Base-by-base conservation (phyloP, 1,140 invertebrate genomes). In the Asbolus verrucosus region DNA sequence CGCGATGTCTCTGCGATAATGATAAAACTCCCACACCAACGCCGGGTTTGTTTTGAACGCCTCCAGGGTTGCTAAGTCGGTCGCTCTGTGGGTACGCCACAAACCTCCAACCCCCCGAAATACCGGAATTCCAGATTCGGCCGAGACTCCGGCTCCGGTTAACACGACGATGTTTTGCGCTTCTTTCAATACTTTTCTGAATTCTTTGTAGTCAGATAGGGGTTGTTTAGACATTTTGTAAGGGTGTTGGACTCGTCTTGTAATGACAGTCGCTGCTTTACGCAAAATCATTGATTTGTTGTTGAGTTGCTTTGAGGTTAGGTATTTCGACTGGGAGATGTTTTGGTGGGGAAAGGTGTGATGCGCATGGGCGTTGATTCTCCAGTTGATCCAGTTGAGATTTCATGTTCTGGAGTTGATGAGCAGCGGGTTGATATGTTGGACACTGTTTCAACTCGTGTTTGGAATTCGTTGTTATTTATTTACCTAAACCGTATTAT, bases 111-210 rank as follows among this genome's bases (percentile, higher is more conserved):
- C 83, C 41, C 92, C 92, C 66, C 92, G 81, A 80, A 94, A 94
- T 19, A 92, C 93, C 38, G 92, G 92, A 30, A 94, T 88, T 13
- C 93, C 93, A 74, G 90, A 92, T 82, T 94, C 92, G 1, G 91
- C 91, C 54, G 91, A 92, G 33, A 93, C 84, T 60, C 92, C 92
- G 50, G 92, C 92, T 2, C 92, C 92, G 54, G 91, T 92, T 24
- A 94, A 76, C 33, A 91, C 88, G 14, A 92, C 85, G 41, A 92
- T 82, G 71, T 88, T 84, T 71, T 85, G 87, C 0, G 88, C 78
- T 62, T 83, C 83, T 21, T 74, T 76, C 16, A 88, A 83, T 50
- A 85, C 74, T 72, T 88, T 84, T 13, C 86, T 81, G 79, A 92
- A 92, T 14, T 69, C 46, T 19, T 39, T 65, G 66, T 76, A 80